phyloP scores from a whole-genome alignment of 2,113 vertebrate species.

The Mobula hypostoma region DNA sequence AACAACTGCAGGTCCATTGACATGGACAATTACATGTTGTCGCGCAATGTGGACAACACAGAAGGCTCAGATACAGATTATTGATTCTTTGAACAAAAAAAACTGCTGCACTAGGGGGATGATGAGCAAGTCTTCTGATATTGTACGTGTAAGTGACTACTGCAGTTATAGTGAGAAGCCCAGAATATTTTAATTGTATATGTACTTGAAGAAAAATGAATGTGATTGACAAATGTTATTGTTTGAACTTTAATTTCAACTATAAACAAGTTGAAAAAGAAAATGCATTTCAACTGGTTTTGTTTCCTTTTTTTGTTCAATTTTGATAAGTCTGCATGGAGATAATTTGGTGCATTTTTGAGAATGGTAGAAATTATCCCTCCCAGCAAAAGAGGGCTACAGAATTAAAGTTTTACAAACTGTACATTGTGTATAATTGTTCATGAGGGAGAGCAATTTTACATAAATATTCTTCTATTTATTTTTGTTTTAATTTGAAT shows the following conservation, averaged over 20 bases:
- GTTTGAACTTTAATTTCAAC: slow-evolving; percentile 67
- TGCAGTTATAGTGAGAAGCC: slow-evolving; percentile 54
- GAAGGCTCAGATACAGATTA: slow-evolving; percentile 81
- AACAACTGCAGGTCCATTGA: slow-evolving; percentile 80
- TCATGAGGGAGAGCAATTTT: slow-evolving; percentile 89
- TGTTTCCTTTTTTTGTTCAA: slow-evolving; percentile 55
- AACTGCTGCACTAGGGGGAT: slow-evolving; percentile 40
- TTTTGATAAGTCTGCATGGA: slow-evolving; percentile 81
- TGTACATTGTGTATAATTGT: slow-evolving; percentile 99
- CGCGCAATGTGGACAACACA: slow-evolving; percentile 72
- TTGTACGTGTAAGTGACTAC: slow-evolving; percentile 59
- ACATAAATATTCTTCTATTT: slow-evolving; percentile 96
- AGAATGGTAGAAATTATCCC: slow-evolving; percentile 67
- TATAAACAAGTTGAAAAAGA: slow-evolving; percentile 61
- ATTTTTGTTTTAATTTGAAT: slow-evolving; percentile 92
- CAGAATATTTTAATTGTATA: slow-evolving; percentile 61
- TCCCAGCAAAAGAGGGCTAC: slow-evolving; percentile 48
- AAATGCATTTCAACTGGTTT: slow-evolving; percentile 46
- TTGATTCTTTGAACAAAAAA: slow-evolving; percentile 51
- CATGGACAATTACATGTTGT: slow-evolving; percentile 84
- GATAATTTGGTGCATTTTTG: slow-evolving; percentile 69
- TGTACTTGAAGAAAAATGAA: slow-evolving; percentile 58
- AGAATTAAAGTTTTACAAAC: slow-evolving; percentile 53
- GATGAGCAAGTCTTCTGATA: slow-evolving; percentile 47
- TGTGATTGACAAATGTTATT: slow-evolving; percentile 65